Percentiles rank a stretch among this genome's conserved stretches.
Conservation (phyloP, 2,888 invertebrate species). For the Atrina japonica region DNA sequence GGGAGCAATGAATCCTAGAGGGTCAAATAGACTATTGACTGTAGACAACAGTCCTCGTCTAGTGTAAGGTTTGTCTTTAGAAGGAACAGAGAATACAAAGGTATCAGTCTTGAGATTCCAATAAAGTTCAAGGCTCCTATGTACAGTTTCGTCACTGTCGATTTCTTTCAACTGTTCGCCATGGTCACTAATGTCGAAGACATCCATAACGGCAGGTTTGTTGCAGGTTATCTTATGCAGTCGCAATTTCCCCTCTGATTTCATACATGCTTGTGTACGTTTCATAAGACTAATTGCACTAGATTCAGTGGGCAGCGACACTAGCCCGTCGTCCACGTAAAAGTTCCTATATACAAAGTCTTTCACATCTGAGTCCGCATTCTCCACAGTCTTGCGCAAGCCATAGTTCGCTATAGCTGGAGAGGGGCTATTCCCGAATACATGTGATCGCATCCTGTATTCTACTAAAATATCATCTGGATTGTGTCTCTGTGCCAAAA, state of each 20-base stretch:
- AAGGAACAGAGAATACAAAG: constrained; percentile 36
- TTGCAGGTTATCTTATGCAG: constrained; percentile 53
- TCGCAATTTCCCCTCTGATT: constrained; percentile 33
- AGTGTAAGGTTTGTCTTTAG: too few species aligned
- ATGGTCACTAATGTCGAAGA: too few species aligned
- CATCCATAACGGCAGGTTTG: constrained; percentile 37
- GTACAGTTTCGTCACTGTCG: constrained; percentile 31
- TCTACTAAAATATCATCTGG: too few species aligned
- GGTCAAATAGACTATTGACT: constrained; percentile 41
- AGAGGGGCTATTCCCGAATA: too few species aligned
- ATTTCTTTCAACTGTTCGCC: constrained; percentile 2
- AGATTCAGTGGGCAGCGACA: constrained; percentile 8
- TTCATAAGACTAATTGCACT: constrained; percentile 32
- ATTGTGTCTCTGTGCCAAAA: constrained; percentile 35
- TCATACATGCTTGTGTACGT: too few species aligned
- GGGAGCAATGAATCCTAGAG: too few species aligned
- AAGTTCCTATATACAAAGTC: too few species aligned
- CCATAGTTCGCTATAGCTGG: too few species aligned
- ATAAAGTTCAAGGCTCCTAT: constrained; percentile 55
- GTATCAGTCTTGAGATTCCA: too few species aligned
- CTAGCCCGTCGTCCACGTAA: too few species aligned
- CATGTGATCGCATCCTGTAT: constrained; percentile 40
- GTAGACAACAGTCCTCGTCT: constrained; percentile 49
- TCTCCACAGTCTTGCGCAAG: too few species aligned
- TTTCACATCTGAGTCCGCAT: too few species aligned